Percentiles rank a stretch among this genome's conserved stretches.
These are phyloP conservation scores for Petrolisthes cinctipes DNA, from an alignment of 2,888 invertebrate genomes.

Conservation along the genomic window DNA sequence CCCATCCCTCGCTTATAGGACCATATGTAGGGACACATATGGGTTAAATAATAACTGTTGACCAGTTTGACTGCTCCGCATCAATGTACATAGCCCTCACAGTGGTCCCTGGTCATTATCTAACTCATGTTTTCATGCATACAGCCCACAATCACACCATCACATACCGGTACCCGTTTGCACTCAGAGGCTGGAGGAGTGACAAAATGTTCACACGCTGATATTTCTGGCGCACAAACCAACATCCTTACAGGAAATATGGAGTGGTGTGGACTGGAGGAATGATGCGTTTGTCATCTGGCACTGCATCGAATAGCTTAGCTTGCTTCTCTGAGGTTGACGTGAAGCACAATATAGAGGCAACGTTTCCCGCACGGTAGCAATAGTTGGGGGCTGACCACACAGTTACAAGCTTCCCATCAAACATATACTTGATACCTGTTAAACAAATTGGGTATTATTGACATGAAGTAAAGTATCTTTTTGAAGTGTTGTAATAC, in stretches of 20 bases:
- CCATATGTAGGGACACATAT: too few species aligned
- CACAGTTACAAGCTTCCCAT: slow-evolving; percentile 95
- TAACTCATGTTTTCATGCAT: too few species aligned
- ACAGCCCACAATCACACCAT: neutral
- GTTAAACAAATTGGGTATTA: slow-evolving; percentile 63
- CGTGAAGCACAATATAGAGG: slow-evolving; percentile 92
- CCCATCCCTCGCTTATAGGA: neutral
- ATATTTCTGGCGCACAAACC: neutral
- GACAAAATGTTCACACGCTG: slow-evolving; percentile 36
- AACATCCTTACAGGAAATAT: slow-evolving; percentile 84
- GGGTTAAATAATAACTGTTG: too few species aligned
- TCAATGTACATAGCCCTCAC: too few species aligned
- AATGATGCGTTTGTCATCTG: slow-evolving; percentile 92
- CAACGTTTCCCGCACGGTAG: slow-evolving; percentile 98
- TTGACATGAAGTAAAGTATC: too few species aligned
- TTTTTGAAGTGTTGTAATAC: too few species aligned
- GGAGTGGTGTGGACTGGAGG: slow-evolving; percentile 94
- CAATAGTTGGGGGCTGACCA: slow-evolving; percentile 99
- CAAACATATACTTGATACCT: slow-evolving; percentile 98
- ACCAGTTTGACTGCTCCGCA: too few species aligned
- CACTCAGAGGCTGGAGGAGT: slow-evolving; percentile 1
- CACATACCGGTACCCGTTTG: slow-evolving; percentile 14
- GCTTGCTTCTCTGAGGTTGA: slow-evolving; percentile 81
- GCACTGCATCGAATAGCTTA: slow-evolving; percentile 95
- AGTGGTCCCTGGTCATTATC: too few species aligned